Conservation (phyloP, 2,888 invertebrate species). For the Chloroclysta siterata region DNA sequence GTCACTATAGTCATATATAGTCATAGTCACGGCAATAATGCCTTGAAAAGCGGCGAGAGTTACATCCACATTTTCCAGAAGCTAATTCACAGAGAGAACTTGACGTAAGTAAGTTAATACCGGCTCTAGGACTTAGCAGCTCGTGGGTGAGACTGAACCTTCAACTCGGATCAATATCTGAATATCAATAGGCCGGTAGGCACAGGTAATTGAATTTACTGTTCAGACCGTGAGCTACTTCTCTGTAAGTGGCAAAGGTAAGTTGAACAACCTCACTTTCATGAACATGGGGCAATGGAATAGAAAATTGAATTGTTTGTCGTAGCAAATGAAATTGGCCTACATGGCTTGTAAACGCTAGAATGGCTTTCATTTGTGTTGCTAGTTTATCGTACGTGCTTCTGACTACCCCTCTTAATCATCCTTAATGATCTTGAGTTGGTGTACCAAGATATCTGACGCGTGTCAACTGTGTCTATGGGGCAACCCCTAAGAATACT, state of each 20-base stretch:
- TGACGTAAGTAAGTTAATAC: slow-evolving; percentile 1
- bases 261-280: slow-evolving; percentile 21
- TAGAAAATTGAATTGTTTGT: slow-evolving; percentile 14
- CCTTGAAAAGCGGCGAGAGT: no score
- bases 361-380: not conserved
- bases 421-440: no score
- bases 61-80: no score
- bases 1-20: no score
- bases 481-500: no score
- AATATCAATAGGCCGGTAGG: slow-evolving; percentile 5
- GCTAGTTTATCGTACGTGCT: not conserved
- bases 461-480: no score
- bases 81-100: not conserved
- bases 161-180: slow-evolving; percentile 22
- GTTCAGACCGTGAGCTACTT: slow-evolving; percentile 4
- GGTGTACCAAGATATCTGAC: no score
- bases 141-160: slow-evolving; percentile 16
- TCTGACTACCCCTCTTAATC: not conserved
- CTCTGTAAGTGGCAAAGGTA: slow-evolving; percentile 6
- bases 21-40: no score
- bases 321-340: slow-evolving; percentile 5
- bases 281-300: slow-evolving; percentile 11
- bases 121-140: not conserved
- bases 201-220: slow-evolving; percentile 14
- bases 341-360: not conserved